These are phyloP conservation scores for Labia minor DNA, from an alignment of 2,888 invertebrate species.

Conservation along the genomic window DNA sequence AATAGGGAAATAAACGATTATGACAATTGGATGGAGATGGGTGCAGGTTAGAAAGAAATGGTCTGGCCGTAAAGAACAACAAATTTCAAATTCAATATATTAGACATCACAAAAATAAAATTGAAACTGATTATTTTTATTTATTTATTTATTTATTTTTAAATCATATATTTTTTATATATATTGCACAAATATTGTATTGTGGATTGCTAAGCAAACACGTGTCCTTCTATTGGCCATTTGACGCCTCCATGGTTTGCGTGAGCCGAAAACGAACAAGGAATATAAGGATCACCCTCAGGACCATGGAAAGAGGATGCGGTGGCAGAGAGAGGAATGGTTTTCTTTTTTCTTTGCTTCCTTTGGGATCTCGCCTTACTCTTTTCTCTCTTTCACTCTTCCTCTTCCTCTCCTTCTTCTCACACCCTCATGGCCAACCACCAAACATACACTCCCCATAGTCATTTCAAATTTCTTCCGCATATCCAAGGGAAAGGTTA, in stretches of 20 bases:
- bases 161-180: too few species aligned
- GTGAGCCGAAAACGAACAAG: not conserved
- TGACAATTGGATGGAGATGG: too few species aligned
- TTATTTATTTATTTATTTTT: too few species aligned
- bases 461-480: not conserved
- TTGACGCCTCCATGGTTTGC: conserved; percentile 7
- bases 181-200: not conserved
- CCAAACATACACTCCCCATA: too few species aligned
- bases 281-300: conserved; percentile 1
- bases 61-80: too few species aligned
- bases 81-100: too few species aligned
- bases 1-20: too few species aligned
- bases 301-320: not conserved
- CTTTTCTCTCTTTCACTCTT: too few species aligned
- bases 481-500: conserved; percentile 2
- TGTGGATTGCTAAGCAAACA: not conserved
- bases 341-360: conserved; percentile 15
- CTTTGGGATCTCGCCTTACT: conserved; percentile 9
- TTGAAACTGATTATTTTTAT: too few species aligned
- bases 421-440: not conserved
- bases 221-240: conserved; percentile 7
- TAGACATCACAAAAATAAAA: too few species aligned
- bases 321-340: not conserved
- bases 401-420: conserved; percentile 16
- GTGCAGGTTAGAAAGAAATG: too few species aligned